Conservation (phyloP, 2,888 invertebrate genomes). For the Troides helena region DNA sequence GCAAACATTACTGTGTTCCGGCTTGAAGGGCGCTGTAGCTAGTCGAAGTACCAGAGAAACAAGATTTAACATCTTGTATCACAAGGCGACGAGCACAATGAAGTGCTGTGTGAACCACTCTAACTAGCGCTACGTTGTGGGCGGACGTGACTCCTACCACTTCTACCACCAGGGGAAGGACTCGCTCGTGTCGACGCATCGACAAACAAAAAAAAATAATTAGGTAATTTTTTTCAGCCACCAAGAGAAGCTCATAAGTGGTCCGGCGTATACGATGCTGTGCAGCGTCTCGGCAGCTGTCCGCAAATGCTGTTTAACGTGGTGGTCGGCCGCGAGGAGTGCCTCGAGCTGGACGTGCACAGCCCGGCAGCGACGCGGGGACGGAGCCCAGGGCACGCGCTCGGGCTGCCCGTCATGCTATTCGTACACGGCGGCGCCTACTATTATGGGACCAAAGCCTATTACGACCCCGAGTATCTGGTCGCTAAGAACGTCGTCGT, state of each 20-base stretch:
- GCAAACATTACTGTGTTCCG: too few species aligned
- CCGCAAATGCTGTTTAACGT: constrained; percentile 53
- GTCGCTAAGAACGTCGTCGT: constrained; percentile 60
- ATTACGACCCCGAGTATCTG: constrained; percentile 68
- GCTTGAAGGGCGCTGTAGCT: too few species aligned
- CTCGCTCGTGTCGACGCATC: too few species aligned
- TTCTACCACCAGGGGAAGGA: too few species aligned
- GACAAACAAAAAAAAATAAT: too few species aligned
- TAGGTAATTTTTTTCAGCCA: constrained; percentile 45
- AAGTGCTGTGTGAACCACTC: too few species aligned
- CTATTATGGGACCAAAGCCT: constrained; percentile 65
- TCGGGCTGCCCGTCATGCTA: constrained; percentile 59
- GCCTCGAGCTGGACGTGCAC: constrained; percentile 63
- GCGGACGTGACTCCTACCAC: too few species aligned
- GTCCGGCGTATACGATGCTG: constrained; percentile 55
- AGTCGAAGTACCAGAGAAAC: too few species aligned
- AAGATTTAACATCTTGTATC: too few species aligned
- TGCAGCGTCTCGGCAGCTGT: constrained; percentile 51
- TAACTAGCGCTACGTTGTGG: too few species aligned
- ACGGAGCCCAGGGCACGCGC: constrained; percentile 32
- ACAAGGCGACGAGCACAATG: too few species aligned
- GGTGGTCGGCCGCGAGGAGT: constrained; percentile 59
- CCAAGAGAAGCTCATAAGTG: constrained; percentile 55
- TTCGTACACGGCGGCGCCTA: constrained; percentile 71
- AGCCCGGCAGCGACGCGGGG: constrained; percentile 42